Base-by-base conservation (phyloP, 2,113 vertebrate genomes). In the Saguinus imperator region DNA sequence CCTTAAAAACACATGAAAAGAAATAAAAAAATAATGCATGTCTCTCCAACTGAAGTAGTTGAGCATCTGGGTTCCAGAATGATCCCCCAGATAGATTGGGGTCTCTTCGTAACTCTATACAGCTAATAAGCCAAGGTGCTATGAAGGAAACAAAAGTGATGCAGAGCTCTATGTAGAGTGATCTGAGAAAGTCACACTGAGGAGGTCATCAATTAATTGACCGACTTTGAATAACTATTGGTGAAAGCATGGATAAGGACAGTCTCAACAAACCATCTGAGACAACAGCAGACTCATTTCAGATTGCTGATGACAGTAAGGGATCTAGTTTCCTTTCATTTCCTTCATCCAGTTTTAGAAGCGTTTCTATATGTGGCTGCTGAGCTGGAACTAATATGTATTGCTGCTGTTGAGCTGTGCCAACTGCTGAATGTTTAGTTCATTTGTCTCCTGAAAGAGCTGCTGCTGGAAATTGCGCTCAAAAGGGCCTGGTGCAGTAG, bases 401-500 rank as follows among this genome's bases (percentile, higher is more conserved):
- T 10, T 14, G 58, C 20, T 45, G 64, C 29, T 50, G 32, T 2
- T 17, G 37, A 80, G 21, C 37, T 45, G 35, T 32, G 8, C 12
- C 21, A 35, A 10, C 3, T 48, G 55, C 29, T 52, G 61, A 25
- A 20, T 3, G 50, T 23, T 61, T 40, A 14, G 43, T 6, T 20
- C 11, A 0, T 43, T 8, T 27, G 17, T 43, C 16, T 23, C 7
- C 32, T 16, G 68, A 82, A 23, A 55, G 66, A 40, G 25, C 29
- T 98, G 97, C 98, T 98, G 98, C 97, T 99, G 99, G 90, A 99
- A 99, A 98, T 52, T 99, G 98, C 99, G 99, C 98, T 99, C 99
- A 96, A 99, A 99, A 95, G 99, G 98, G 94, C 99, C 98, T 32
- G 99, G 98, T 29, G 99, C 98, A 68, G 99, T 98, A 95, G 99